Evolutionary conservation across 2,113 vertebrate genomes (phyloP), one percentile per base, ranked within the genome.

Genomic region (Odobenus rosmarus): DNA sequence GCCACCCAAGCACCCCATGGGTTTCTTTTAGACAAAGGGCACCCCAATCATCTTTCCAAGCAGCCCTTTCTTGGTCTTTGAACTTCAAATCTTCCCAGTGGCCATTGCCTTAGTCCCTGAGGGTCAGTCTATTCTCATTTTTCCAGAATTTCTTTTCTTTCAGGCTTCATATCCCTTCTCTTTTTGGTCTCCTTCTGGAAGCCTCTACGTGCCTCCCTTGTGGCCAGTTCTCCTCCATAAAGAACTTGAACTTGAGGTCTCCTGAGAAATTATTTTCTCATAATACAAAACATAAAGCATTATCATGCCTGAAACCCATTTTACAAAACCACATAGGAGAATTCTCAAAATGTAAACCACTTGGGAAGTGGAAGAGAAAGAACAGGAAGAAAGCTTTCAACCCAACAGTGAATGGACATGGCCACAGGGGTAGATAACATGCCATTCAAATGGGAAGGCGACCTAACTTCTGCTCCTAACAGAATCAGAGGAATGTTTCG

Each of bases 311-410:
- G 39, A 82, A 91, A 88, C 1, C 18, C 33, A 77, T 42, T 64
- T 82, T 80, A 62, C 4, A 95, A 74, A 95, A 69, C 12, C 12
- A 88, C 42, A 55, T 12, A 91, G 53, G 24, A 90, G 57, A 91
- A 97, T 49, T 93, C 31, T 64, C 74, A 76, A 77, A 89, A 88
- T n/a, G 14, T 53, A 57, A 95, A 67, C 33, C n/a, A 59, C 16
- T 57, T 46, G 14, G 4, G 18, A 92, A 9, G 7, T 15, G 0
- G 26, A 26, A 72, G 7, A 85, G 24, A 74, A 88, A 83, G 31
- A 84, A n/a, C 0, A 12, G 13, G 21, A 28, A 95, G 42, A 49
- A 15, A 81, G 13, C 28, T 96, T 93, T 76, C 93, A 74, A 80
- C 4, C 64, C 15, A 31, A 72, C 12, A 23, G 19, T 55, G 36